These are phyloP conservation scores for Luscinia megarhynchos DNA, from an alignment of 2,797 vertebrate genomes.

Conservation along the genomic window DNA sequence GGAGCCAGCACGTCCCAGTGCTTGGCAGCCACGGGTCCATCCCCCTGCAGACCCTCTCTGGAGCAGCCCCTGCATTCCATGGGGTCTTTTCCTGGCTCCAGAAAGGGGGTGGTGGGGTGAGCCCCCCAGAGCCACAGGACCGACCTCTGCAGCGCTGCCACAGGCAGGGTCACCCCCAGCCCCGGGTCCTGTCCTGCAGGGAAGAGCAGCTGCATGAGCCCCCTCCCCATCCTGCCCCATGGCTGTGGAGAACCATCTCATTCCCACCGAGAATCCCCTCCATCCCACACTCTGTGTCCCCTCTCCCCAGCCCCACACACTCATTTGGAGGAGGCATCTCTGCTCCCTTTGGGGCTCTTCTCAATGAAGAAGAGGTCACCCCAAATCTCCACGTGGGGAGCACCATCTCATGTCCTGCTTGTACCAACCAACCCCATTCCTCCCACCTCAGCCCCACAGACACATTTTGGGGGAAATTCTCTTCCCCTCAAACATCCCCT, in stretches of 20 bases:
- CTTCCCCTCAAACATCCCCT: accelerated
- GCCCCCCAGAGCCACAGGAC: not conserved
- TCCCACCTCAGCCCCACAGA: not conserved
- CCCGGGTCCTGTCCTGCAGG: accelerated
- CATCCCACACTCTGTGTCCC: not conserved
- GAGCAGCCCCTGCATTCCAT: not conserved
- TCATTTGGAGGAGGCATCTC: not conserved
- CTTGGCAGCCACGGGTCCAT: accelerated
- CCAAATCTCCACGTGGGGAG: not conserved
- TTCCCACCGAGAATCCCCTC: not conserved
- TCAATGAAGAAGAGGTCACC: not conserved
- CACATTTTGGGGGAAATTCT: not conserved
- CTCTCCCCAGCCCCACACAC: not conserved
- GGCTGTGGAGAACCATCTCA: not conserved
- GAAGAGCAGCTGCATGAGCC: not conserved
- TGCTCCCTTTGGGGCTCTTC: not conserved
- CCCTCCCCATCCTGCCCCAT: accelerated
- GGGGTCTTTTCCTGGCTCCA: not conserved
- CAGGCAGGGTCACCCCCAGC: not conserved
- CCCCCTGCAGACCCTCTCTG: not conserved
- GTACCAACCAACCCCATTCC: not conserved
- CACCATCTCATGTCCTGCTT: not conserved
- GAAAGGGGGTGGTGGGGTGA: not conserved
- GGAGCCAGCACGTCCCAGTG: not conserved
- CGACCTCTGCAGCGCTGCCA: not conserved